Conservation (phyloP, 1,140 invertebrate species). For the Spodoptera frugiperda region DNA sequence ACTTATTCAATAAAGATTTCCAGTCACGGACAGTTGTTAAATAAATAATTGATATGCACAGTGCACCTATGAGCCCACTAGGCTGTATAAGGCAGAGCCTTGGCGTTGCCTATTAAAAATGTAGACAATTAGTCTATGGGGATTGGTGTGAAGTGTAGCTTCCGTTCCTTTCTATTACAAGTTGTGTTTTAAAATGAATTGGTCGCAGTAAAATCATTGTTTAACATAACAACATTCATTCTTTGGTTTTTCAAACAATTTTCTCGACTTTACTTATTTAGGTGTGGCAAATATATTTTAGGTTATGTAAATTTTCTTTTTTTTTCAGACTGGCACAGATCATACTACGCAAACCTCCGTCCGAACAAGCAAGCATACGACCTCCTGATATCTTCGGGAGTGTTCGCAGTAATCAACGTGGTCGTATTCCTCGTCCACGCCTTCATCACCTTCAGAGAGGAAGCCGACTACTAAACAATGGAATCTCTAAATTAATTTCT, state of each 20-base stretch:
- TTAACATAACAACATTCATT: background rate
- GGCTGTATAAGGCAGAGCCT: conserved; percentile 49
- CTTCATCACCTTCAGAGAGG: conserved; percentile 79
- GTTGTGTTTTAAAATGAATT: conserved; percentile 40
- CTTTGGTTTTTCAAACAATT: background rate
- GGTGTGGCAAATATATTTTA: too few species aligned
- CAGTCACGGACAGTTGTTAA: conserved; percentile 32
- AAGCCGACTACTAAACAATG: conserved; percentile 72
- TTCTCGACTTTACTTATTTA: too few species aligned
- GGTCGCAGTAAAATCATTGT: background rate
- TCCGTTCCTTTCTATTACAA: conserved; percentile 57
- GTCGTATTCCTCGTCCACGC: conserved; percentile 78
- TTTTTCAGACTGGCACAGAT: conserved; percentile 78
- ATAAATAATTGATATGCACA: conserved; percentile 54
- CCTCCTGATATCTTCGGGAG: conserved; percentile 79
- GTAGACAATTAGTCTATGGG: conserved; percentile 55
- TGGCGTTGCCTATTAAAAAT: conserved; percentile 49
- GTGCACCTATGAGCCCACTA: conserved; percentile 40
- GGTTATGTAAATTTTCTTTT: conserved; percentile 3
- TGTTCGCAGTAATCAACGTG: conserved; percentile 75
- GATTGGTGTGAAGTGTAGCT: conserved; percentile 52
- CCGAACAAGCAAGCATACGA: conserved; percentile 81
- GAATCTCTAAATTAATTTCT: conserved; percentile 6
- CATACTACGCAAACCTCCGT: conserved; percentile 79
- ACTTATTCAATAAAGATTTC: conserved; percentile 23